These are phyloP conservation scores for Lepidocyrtinus sp. DNA, from an alignment of 2,888 invertebrate species.

Conservation along the genomic window DNA sequence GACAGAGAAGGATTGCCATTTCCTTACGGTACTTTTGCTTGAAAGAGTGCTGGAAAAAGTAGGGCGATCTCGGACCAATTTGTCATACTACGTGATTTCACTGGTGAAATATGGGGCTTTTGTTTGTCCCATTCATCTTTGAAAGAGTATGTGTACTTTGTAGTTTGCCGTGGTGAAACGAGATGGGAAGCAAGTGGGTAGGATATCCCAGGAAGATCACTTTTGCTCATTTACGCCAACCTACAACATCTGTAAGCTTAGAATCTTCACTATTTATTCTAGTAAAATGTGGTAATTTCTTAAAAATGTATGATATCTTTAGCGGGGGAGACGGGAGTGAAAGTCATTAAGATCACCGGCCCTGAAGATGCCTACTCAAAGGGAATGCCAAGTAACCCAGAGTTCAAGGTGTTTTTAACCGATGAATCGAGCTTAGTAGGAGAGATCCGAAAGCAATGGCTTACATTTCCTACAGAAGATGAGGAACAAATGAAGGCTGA, in stretches of 20 bases:
- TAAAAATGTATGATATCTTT: too few species aligned
- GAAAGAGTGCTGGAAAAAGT: not conserved
- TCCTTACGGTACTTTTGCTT: not conserved
- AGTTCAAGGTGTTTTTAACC: constrained; percentile 60
- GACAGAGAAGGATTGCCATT: not conserved
- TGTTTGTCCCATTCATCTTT: constrained; percentile 12
- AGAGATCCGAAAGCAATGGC: constrained; percentile 61
- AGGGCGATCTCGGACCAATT: not conserved
- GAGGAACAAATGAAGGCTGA: constrained; percentile 55
- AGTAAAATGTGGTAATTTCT: too few species aligned
- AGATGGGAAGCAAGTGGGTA: constrained; percentile 56
- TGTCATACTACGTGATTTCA: not conserved
- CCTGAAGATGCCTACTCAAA: constrained; percentile 54
- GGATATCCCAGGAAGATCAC: constrained; percentile 60
- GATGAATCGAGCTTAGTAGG: constrained; percentile 64
- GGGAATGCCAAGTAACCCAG: constrained; percentile 60
- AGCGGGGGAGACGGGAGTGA: constrained; percentile 54
- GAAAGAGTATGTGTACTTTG: constrained; percentile 3
- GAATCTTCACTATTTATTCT: too few species aligned
- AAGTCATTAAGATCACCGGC: constrained; percentile 56
- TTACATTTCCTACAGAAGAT: constrained; percentile 54
- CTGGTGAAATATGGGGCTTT: not conserved
- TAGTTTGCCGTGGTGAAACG: constrained; percentile 58
- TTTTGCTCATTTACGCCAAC: constrained; percentile 65
- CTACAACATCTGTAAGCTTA: constrained; percentile 39